Evolutionary conservation across 2,797 vertebrate species (phyloP), one percentile per base, ranked within the genome.

Genomic region (Sciaenops ocellatus): DNA sequence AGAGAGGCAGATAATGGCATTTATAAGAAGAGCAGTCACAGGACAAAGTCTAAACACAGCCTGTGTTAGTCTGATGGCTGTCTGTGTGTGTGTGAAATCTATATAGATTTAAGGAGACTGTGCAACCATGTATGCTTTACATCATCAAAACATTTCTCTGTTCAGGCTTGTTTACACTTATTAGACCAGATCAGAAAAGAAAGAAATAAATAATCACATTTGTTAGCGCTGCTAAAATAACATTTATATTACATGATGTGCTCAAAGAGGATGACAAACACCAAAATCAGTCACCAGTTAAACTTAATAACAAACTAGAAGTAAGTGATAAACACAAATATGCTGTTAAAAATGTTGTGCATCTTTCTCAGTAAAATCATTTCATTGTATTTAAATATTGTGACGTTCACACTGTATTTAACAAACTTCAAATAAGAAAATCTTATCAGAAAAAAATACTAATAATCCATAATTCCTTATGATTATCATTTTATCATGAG

Each of bases 1-100:
- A 73, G 28, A 56, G 30, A 62, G 62, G 10, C 46, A 61, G 26
- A 78, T 1, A n/a, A 71, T 0, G 4, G 3, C 24, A 57, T 34
- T 34, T 0, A 38, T 11, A 11, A 62, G 13, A 30, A 26, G 3
- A 67, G 38, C 34, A 55, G 17, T 26, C 7, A 34, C 1, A 51
- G 44, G 20, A 44, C 38, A 48, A 67, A 66, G 18, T 64, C 8
- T 38, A 28, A 74, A 44, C 60, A 26, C 17, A 28, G 44, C 52
- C 16, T n/a, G n/a, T 56, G 50, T 68, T 26, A 8, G 50, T 63
- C 62, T 16, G 1, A 12, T n/a, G n/a, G n/a, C n/a, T n/a, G n/a
- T n/a, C n/a, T n/a, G n/a, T n/a, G n/a, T n/a, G n/a, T n/a, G n/a
- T n/a, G 26, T 38, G 34, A 38, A 38, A 38, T 38, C 34, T 38